Conservation (phyloP, 2,113 vertebrate genomes). For the Mesembrinibis cayennensis region DNA sequence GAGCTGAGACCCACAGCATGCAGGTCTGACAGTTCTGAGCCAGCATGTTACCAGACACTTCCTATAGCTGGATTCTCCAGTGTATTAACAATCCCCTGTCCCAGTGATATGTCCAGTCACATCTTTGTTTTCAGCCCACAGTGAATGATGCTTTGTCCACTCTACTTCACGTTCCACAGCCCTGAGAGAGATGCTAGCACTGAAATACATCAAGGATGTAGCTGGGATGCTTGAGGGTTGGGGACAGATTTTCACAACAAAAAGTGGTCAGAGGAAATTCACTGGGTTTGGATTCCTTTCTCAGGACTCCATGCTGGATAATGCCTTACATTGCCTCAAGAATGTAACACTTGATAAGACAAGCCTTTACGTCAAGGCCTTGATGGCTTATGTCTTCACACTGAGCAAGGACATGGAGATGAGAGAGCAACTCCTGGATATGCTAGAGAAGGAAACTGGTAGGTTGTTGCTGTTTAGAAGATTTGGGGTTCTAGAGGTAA, state of each 20-base stretch:
- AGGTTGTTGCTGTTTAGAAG: neutral
- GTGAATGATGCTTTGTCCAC: neutral
- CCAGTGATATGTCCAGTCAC: neutral
- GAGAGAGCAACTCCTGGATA: slow-evolving; percentile 28
- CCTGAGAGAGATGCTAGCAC: neutral
- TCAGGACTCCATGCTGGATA: slow-evolving; percentile 43
- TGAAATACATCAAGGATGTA: neutral
- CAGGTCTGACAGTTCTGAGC: neutral
- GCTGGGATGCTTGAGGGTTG: neutral
- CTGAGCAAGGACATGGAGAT: slow-evolving; percentile 14
- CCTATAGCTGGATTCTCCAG: neutral
- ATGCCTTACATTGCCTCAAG: slow-evolving; percentile 47
- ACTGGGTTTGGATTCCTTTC: neutral
- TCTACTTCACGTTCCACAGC: neutral
- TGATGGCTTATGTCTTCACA: slow-evolving; percentile 60
- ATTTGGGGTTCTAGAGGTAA: neutral
- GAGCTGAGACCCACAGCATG: neutral
- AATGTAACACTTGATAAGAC: neutral
- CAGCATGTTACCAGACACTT: neutral
- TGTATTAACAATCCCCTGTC: neutral
- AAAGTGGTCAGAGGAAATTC: neutral
- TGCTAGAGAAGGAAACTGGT: slow-evolving; percentile 33
- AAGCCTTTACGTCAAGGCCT: slow-evolving; percentile 54
- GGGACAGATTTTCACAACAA: neutral
- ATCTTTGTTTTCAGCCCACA: neutral